Conservation (phyloP, 2,113 vertebrate species). For the Engraulis encrasicolus region DNA sequence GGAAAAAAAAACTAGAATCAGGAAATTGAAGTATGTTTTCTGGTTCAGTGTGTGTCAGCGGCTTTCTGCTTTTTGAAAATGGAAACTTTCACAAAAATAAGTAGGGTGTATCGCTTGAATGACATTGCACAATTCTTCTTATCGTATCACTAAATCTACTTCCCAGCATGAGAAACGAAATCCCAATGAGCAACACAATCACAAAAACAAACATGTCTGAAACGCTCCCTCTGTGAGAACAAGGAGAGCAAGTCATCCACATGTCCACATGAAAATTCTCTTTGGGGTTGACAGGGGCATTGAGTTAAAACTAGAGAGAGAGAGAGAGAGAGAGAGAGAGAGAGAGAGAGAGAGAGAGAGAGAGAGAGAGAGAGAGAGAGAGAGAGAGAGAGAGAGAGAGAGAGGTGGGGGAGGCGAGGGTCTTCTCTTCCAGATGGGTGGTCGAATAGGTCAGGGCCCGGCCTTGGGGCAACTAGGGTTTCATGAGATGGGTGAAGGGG, state of each 20-base stretch:
- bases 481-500: conserved; percentile 7
- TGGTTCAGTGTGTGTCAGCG: background rate
- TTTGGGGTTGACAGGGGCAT: background rate
- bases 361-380: too few species aligned
- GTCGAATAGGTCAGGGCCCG: background rate
- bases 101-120: background rate
- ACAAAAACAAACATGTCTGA: background rate
- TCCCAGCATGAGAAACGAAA: background rate
- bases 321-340: too few species aligned
- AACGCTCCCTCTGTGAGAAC: background rate
- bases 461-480: background rate
- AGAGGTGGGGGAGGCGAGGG: background rate
- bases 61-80: background rate
- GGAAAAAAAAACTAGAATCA: too few species aligned
- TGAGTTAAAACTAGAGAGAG: background rate
- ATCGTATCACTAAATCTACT: background rate
- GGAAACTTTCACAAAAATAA: background rate
- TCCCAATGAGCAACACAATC: background rate
- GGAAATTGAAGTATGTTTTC: background rate
- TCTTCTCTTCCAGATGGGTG: conserved; percentile 22
- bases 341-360: too few species aligned
- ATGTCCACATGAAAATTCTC: background rate
- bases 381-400: too few species aligned
- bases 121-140: background rate
- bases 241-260: background rate